A percentile compares a stretch with the other conserved stretches of the same genome.
phyloP scores from a whole-genome alignment of 2,797 vertebrate species.

The Poliocrania exsul region DNA sequence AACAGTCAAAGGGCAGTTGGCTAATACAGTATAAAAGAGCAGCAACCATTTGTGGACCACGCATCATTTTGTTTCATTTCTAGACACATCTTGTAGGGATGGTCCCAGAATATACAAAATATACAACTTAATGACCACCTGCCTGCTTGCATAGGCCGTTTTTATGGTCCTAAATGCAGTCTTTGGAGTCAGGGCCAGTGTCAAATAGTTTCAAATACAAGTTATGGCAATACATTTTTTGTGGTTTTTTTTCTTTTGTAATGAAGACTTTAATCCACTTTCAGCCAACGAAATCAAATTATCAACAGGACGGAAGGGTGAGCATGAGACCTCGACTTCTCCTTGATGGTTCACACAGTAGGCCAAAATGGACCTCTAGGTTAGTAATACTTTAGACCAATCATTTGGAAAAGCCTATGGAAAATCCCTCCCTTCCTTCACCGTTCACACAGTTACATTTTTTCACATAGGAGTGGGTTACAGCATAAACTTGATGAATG shows the following conservation, averaged over 20 bases:
- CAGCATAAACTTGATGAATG: slow-evolving; percentile 57
- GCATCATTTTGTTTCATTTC: slow-evolving; percentile 71
- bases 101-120: slow-evolving; percentile 83
- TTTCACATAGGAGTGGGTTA: slow-evolving; percentile 49
- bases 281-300: slow-evolving; percentile 59
- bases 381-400: slow-evolving; percentile 38
- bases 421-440: slow-evolving; percentile 67
- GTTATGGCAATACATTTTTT: slow-evolving; percentile 46
- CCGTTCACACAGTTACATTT: slow-evolving; percentile 13
- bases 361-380: slow-evolving; percentile 56
- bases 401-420: slow-evolving; percentile 52
- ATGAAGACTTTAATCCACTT: slow-evolving; percentile 71
- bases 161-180: slow-evolving; percentile 80
- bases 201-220: slow-evolving; percentile 78
- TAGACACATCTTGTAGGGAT: slow-evolving; percentile 75
- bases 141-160: slow-evolving; percentile 78
- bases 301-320: slow-evolving; percentile 56
- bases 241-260: slow-evolving; percentile 69
- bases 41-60: slow-evolving; percentile 77
- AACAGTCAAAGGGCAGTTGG: slow-evolving; percentile 80
- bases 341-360: slow-evolving; percentile 53
- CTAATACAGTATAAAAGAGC: slow-evolving; percentile 76
- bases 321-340: slow-evolving; percentile 68
- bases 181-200: slow-evolving; percentile 81
- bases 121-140: slow-evolving; percentile 81